Base-by-base conservation (phyloP, 1,140 invertebrate genomes). In the Cydia pomonella region DNA sequence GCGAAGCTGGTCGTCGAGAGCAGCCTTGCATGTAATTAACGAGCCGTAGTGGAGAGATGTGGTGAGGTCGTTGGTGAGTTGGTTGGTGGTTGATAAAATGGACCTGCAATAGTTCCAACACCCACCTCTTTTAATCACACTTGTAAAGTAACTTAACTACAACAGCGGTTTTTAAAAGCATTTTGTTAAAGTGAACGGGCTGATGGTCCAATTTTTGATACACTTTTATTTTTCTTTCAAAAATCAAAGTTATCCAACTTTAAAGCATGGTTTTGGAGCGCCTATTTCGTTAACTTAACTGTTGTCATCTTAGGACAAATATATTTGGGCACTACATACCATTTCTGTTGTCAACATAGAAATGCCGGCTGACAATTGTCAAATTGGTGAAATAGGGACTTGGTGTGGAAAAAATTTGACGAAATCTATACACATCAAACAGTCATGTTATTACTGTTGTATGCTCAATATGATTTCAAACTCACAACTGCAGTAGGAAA, bases 71-170 rank as follows among this genome's bases (percentile, higher is more conserved):
- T 89, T 87, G 90, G 89, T 92, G 90, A 92, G 91, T 92, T 93
- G 90, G 90, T 92, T 88, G 91, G 91, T 92, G 88, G 89, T 93
- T 93, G 91, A 92, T 91, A 92, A 92, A 92, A 93, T 93, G 91
- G 88, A 92, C 91, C 91, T 93, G 91, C 78, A 93, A 91, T 92
- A 90, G 91, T 91, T 93, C 91, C 91, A 93, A 93, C 91, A 93
- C 91, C 91, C 90, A 93, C 91, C 91, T 92, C 91, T 83, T 93
- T 93, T 91, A 92, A 79, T 91, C 83, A 84, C 84, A 89, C 77
- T 81, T 80, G 81, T 81, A 75, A 74, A 75, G 72, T 78, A 77
- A 79, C 73, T 53, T 81, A 73, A 62, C 76, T 73, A 85, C 82
- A 59, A 59, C 47, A 50, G 47, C 47, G 50, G 18, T 59, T 59